Conservation (phyloP, 2,797 vertebrate species). For the Myiotriccus ornatus region DNA sequence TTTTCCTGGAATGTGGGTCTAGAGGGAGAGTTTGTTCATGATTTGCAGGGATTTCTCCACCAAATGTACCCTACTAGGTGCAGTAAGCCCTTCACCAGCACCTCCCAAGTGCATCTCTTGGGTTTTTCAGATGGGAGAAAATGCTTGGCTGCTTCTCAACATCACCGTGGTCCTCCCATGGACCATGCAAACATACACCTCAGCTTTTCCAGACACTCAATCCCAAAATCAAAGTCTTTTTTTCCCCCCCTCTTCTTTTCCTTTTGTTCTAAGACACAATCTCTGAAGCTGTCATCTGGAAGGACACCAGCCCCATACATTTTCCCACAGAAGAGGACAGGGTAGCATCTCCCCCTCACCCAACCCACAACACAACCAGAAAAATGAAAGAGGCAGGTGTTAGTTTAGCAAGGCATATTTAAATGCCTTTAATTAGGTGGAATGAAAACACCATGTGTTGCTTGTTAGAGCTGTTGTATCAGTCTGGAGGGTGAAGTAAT, state of each 20-base stretch:
- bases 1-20: not conserved
- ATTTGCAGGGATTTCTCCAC: not conserved
- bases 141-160: not conserved
- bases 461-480: not conserved
- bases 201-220: not conserved
- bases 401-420: not conserved
- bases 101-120: not conserved
- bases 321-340: not conserved
- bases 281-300: not conserved
- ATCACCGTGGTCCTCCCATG: not conserved
- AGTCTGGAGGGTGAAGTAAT: not conserved
- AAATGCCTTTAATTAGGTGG: not conserved
- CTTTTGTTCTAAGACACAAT: not conserved
- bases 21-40: not conserved
- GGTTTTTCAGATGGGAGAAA: not conserved
- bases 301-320: not conserved
- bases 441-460: not conserved
- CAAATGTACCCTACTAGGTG: not conserved
- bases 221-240: not conserved
- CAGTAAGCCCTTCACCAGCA: not conserved
- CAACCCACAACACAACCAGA: not conserved
- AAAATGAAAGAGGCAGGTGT: not conserved
- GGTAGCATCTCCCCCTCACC: not conserved
- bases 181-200: not conserved
- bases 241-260: not conserved